These are phyloP conservation scores for Laticauda laticaudata DNA, from an alignment of 2,113 vertebrate species.

Conservation along the genomic window DNA sequence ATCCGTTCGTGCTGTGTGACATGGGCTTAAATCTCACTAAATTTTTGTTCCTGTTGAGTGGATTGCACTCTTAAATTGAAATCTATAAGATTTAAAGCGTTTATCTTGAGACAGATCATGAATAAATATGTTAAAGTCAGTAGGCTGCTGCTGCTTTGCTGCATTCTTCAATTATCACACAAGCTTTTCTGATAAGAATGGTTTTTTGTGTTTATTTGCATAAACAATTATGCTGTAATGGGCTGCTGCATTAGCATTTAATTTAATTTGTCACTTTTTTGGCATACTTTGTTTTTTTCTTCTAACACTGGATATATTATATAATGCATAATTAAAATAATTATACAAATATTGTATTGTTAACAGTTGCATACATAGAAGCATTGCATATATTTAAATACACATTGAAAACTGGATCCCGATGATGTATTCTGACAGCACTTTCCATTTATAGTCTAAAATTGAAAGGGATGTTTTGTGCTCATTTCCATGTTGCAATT, in stretches of 20 bases:
- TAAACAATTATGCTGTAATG: neutral
- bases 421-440: neutral
- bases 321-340: neutral
- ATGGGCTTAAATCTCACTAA: neutral
- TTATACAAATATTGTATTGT: neutral
- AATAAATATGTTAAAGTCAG: neutral
- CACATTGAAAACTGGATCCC: neutral
- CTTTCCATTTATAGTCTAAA: neutral
- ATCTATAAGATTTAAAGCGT: neutral
- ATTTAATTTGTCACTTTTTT: slow-evolving; percentile 6
- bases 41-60: neutral
- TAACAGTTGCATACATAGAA: neutral
- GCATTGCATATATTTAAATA: slow-evolving; percentile 13
- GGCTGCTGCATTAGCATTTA: slow-evolving; percentile 17
- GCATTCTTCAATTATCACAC: neutral
- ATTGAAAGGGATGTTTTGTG: slow-evolving; percentile 1
- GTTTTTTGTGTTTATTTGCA: neutral
- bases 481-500: neutral
- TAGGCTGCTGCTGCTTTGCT: neutral
- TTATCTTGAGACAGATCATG: neutral
- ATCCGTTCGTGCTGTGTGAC: too few relatives aligned
- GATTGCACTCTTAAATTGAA: neutral
- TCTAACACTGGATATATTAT: neutral
- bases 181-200: neutral
- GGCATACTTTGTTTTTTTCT: neutral